Conservation (phyloP, 1,140 invertebrate genomes). For the Melitaea cinxia region DNA sequence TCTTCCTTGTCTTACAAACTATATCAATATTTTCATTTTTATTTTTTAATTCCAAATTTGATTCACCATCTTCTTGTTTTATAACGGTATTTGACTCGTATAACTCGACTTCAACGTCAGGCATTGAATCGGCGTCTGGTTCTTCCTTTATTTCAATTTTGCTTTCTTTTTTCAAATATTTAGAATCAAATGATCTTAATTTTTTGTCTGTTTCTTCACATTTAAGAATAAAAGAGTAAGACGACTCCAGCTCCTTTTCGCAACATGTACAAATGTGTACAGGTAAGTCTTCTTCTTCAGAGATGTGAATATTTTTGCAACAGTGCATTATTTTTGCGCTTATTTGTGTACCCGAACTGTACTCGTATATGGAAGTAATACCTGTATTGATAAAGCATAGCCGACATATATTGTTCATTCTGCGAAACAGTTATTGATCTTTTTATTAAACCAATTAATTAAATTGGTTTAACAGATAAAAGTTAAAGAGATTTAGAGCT, state of each 20-base stretch:
- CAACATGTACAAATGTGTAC: conserved; percentile 51
- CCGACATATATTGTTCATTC: conserved; percentile 57
- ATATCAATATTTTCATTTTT: conserved; percentile 7
- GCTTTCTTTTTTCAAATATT: conserved; percentile 11
- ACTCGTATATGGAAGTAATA: conserved; percentile 46
- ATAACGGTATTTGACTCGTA: conserved; percentile 24
- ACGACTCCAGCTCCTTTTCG: conserved; percentile 43
- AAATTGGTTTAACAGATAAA: neutral
- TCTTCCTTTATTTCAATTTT: conserved; percentile 38
- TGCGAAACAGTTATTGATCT: conserved; percentile 5
- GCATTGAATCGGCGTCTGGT: conserved; percentile 25
- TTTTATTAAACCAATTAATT: neutral
- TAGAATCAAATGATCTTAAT: conserved; percentile 39
- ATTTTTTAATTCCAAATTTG: conserved; percentile 22
- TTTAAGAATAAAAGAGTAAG: conserved; percentile 62
- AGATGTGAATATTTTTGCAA: conserved; percentile 54
- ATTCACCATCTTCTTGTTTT: conserved; percentile 17
- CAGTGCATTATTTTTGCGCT: conserved; percentile 62
- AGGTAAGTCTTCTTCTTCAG: conserved; percentile 54
- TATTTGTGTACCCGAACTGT: conserved; percentile 38
- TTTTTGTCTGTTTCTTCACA: conserved; percentile 64
- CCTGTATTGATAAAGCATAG: conserved; percentile 59
- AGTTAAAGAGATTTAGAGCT: too few species aligned
- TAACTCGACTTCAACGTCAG: conserved; percentile 26
- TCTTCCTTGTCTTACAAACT: conserved; percentile 13